A percentile compares a stretch with the other conserved stretches of the same genome.
These are phyloP conservation scores for Pachyseris speciosa DNA, from an alignment of 64 coral and sea anemone genomes.

Conservation along the genomic window DNA sequence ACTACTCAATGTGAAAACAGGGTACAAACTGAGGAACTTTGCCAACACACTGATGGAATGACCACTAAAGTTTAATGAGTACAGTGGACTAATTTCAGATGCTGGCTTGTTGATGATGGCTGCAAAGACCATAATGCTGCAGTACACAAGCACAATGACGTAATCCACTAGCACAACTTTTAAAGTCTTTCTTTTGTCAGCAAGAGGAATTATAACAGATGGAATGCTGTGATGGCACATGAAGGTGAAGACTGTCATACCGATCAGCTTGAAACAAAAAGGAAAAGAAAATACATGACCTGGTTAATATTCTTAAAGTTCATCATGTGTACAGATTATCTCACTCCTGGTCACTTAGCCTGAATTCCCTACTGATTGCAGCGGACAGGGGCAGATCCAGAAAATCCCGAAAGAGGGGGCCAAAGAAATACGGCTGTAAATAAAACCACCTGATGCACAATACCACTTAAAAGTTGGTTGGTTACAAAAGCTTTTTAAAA, in stretches of 20 bases:
- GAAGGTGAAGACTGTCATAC: constrained; percentile 87
- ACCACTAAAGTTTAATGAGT: constrained; percentile 86
- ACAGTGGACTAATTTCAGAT: constrained; percentile 78
- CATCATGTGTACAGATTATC: too few relatives aligned
- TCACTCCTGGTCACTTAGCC: too few relatives aligned
- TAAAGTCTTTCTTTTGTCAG: constrained; percentile 70
- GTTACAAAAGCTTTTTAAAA: too few relatives aligned
- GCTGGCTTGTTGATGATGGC: constrained; percentile 76
- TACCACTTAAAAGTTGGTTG: too few relatives aligned
- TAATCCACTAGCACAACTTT: constrained; percentile 68
- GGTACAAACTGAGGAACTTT: constrained; percentile 84
- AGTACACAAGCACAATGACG: constrained; percentile 70
- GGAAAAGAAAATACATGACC: neutral
- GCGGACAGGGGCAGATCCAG: too few relatives aligned
- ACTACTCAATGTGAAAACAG: constrained; percentile 87
- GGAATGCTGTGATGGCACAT: constrained; percentile 91
- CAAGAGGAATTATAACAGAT: constrained; percentile 72
- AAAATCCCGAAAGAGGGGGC: too few relatives aligned
- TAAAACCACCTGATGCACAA: too few relatives aligned
- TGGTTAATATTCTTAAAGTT: too few relatives aligned
- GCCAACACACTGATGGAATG: constrained; percentile 62
- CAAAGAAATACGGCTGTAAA: too few relatives aligned
- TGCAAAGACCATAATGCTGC: constrained; percentile 54
- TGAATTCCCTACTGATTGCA: too few relatives aligned
- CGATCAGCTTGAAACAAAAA: constrained; percentile 65